These are phyloP conservation scores for Ganaspis sp. DNA, from an alignment of 1,140 invertebrate genomes.

Conservation along the genomic window DNA sequence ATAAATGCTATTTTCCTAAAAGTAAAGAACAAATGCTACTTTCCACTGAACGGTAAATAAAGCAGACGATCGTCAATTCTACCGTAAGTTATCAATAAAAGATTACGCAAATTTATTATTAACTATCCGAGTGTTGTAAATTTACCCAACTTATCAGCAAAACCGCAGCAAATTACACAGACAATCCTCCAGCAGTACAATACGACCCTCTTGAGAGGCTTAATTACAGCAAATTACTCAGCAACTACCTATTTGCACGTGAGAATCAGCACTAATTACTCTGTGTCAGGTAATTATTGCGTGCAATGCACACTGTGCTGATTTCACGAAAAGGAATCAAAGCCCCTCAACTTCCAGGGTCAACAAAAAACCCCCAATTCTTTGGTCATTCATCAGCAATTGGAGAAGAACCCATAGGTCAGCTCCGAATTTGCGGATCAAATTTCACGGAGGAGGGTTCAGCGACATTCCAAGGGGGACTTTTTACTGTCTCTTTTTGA, in stretches of 20 bases:
- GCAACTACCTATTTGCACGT: not conserved
- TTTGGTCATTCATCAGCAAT: conserved; percentile 9
- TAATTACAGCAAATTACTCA: not conserved
- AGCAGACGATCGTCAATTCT: no score
- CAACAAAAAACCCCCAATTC: not conserved
- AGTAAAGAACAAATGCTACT: not conserved
- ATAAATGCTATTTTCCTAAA: not conserved
- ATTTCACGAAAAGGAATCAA: not conserved
- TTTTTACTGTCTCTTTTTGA: not conserved
- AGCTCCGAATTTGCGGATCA: conserved; percentile 11
- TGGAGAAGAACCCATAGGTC: conserved; percentile 24
- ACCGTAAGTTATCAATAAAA: no score
- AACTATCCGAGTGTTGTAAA: no score
- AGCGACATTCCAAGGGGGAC: conserved; percentile 22
- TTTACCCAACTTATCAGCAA: no score
- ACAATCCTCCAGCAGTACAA: not conserved
- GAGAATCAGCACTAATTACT: conserved; percentile 20
- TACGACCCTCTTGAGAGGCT: not conserved
- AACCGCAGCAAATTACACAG: no score
- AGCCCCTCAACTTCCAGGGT: not conserved
- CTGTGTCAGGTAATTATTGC: not conserved
- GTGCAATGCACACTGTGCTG: not conserved
- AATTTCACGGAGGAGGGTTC: conserved; percentile 22
- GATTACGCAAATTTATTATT: no score
- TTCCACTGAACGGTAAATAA: no score